Percentiles rank a stretch among this genome's conserved stretches.
phyloP scores from a whole-genome alignment of 2,797 vertebrate species.

The Lacerta bilineata region DNA sequence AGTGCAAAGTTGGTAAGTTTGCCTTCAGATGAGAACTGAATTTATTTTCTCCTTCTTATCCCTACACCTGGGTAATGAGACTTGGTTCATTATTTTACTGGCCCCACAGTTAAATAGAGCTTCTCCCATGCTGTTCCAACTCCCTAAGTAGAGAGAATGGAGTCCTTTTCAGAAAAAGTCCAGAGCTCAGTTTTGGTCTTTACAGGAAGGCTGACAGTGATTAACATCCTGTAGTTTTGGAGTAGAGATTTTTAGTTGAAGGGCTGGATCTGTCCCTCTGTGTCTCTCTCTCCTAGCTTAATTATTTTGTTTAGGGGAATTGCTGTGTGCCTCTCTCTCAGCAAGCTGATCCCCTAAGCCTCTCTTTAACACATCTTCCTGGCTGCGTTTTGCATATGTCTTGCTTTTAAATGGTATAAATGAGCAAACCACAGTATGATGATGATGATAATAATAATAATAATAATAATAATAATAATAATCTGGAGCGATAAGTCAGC shows the following conservation, averaged over 20 bases:
- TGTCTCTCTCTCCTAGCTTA: neutral
- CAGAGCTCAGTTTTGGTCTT: neutral
- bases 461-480: neutral
- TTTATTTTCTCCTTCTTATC: too few relatives aligned
- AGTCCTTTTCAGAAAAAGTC: neutral
- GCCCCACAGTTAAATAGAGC: too few relatives aligned
- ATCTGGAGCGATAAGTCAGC: constrained; percentile 48
- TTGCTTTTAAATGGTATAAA: constrained; percentile 42
- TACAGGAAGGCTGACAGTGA: neutral
- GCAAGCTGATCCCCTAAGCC: accelerated
- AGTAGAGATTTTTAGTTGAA: neutral
- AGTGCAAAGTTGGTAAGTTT: too few relatives aligned
- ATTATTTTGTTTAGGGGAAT: neutral
- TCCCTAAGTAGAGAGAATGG: too few relatives aligned
- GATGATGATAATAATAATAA: neutral
- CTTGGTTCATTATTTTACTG: neutral
- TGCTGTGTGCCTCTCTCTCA: neutral
- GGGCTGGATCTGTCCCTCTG: neutral
- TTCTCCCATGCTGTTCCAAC: neutral
- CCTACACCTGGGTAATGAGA: too few relatives aligned
- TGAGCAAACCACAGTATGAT: constrained; percentile 16
- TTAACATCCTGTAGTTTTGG: neutral
- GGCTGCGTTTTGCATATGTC: constrained; percentile 15
- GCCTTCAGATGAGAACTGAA: too few relatives aligned
- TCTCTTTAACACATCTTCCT: constrained; percentile 23